Percentiles rank a stretch among this genome's conserved stretches.
Evolutionary conservation across 2,113 vertebrate species (phyloP).

Genomic region (Nycticorax nycticorax): DNA sequence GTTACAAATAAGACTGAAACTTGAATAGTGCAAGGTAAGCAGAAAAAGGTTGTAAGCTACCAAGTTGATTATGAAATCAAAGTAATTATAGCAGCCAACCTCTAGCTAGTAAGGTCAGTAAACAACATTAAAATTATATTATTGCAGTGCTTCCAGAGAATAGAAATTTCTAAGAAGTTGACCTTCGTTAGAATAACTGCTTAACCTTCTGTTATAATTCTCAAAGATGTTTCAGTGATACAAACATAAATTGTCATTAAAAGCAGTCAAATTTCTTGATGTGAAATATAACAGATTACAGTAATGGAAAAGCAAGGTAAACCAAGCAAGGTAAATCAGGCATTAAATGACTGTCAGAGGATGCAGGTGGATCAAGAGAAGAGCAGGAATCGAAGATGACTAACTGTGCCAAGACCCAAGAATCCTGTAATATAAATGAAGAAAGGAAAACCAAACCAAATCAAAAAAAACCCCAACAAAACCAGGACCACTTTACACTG

Average conservation of each 20-base stretch:
- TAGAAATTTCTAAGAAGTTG: not conserved
- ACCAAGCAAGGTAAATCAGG: not conserved
- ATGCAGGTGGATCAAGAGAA: not conserved
- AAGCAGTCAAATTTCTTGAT: not conserved
- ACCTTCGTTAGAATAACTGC: not conserved
- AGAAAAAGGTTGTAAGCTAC: not conserved
- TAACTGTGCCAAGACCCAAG: not conserved
- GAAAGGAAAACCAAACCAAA: not conserved
- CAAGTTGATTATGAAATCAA: not conserved
- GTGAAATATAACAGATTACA: not conserved
- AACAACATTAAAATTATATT: not conserved
- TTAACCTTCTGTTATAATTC: not conserved
- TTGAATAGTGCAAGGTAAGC: not conserved
- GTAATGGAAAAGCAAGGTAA: not conserved
- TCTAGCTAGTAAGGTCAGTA: not conserved
- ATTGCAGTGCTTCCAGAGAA: not conserved
- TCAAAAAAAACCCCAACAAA: not conserved
- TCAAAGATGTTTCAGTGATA: not conserved
- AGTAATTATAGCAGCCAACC: not conserved
- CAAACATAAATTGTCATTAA: not conserved
- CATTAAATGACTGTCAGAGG: not conserved
- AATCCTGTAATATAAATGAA: not conserved
- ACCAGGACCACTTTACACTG: not conserved
- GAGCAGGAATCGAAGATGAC: not conserved
- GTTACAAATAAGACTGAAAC: not conserved